Evolutionary conservation across 2,888 invertebrate genomes (phyloP), one percentile per base, ranked within the genome.

Genomic region (Erebia ligea): DNA sequence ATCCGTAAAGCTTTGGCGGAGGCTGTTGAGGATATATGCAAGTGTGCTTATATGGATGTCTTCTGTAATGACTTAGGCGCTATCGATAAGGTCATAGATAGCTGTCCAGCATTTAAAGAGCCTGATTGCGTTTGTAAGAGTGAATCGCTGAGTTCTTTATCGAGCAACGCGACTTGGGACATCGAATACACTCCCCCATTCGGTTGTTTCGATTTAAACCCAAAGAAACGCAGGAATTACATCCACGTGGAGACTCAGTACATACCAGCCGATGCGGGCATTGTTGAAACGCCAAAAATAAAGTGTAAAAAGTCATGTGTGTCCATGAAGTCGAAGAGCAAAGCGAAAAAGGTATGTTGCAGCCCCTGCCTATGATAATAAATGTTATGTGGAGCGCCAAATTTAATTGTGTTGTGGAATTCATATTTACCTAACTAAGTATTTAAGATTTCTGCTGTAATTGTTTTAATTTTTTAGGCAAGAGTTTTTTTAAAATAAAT

Each of bases 151-250:
- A 91, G 92, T 74, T 91, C 92, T 11, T 74, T 92, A 1, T 94
- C 94, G 0, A 94, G 94, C 68, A 95, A 95, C 73, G 95, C 95
- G 1, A 96, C 96, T 70, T 94, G 95, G 86, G 96, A 96, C 78
- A 95, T 96, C 56, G 96, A 96, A 72, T 96, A 96, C 67, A 96
- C 96, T 0, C 96, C 96, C 1, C 96, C 96, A 0, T 96, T 95
- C 57, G 96, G 95, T 0, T 92, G 96, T 54, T 95, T 96, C 66
- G 95, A 94, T 76, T 92, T 95, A 1, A 91, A 94, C 70, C 89
- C 94, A 1, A 90, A 94, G 11, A 88, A 92, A 65, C 85, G 89
- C 2, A 86, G 85, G 71, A 87, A 87, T 1, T 94, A 94, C 75
- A 86, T 95, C 2, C 95, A 95, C 75, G 93, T 91, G 0, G 95